Conservation (phyloP, 2,797 vertebrate genomes). For the Thaleichthys pacificus region DNA sequence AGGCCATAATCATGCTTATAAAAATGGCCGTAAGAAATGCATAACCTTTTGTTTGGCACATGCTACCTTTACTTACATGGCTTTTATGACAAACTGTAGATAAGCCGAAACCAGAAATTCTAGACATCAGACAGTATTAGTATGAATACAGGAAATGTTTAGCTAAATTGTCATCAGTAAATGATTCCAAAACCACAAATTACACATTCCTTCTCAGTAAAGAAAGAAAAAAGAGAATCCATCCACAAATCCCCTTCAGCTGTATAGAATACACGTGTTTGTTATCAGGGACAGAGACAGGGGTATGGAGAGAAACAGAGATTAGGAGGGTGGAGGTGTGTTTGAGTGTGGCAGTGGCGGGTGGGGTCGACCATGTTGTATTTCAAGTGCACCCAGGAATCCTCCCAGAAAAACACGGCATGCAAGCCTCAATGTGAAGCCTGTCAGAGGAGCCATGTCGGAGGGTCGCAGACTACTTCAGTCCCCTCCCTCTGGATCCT, state of each 20-base stretch:
- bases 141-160: neutral
- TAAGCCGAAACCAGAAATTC: neutral
- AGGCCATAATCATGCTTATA: too few relatives aligned
- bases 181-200: conserved; percentile 23
- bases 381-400: conserved; percentile 11
- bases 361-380: neutral
- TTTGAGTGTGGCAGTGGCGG: neutral
- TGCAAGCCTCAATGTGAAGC: neutral
- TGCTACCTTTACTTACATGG: neutral
- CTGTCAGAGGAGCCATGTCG: neutral
- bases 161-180: conserved; percentile 10
- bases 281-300: conserved; percentile 32
- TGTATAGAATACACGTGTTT: conserved; percentile 42
- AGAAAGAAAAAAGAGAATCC: neutral
- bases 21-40: too few relatives aligned
- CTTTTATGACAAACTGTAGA: conserved; percentile 6
- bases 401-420: neutral
- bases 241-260: conserved; percentile 3
- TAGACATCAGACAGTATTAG: conserved; percentile 2
- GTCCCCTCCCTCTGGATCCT: neutral
- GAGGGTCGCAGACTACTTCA: neutral
- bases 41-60: too few relatives aligned
- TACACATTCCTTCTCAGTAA: neutral
- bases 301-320: conserved; percentile 5
- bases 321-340: conserved; percentile 13